Percentiles rank a stretch among this genome's conserved stretches.
Conservation (phyloP, 2,888 invertebrate genomes). For the Venusia cambrica region DNA sequence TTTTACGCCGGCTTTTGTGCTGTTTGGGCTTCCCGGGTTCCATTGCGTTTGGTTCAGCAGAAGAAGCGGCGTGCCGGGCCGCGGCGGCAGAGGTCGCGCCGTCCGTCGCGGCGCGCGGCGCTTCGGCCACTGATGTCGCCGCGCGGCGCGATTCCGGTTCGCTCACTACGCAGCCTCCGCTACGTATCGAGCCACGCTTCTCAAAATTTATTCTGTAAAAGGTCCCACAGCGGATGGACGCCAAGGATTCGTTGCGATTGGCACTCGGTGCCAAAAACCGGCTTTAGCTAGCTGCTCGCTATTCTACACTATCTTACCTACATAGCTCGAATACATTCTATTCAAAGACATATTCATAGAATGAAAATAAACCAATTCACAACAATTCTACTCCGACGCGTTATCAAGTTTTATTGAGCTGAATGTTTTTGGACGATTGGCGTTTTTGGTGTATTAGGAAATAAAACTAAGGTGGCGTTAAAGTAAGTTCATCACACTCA, state of each 20-base stretch:
- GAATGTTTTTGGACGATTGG: no score
- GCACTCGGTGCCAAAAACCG: conserved; percentile 30
- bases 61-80: conserved; percentile 50
- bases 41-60: conserved; percentile 52
- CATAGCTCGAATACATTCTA: conserved; percentile 6
- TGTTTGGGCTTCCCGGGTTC: conserved; percentile 59
- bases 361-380: conserved; percentile 6
- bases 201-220: conserved; percentile 56
- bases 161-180: conserved; percentile 73
- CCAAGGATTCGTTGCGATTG: conserved; percentile 71
- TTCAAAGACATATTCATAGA: conserved; percentile 10
- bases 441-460: no score
- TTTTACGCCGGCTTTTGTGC: conserved; percentile 90
- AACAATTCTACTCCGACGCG: conserved; percentile 2
- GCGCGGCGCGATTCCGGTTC: conserved; percentile 42
- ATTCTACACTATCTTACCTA: no score
- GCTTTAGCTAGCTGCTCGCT: conserved; percentile 1
- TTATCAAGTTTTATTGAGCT: conserved; percentile 7
- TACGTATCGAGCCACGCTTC: conserved; percentile 71
- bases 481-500: no score
- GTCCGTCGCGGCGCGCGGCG: conserved; percentile 58
- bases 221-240: conserved; percentile 48
- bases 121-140: conserved; percentile 54
- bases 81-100: conserved; percentile 53
- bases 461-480: no score